Conservation (phyloP, 1,140 invertebrate species). For the Delia radicum region DNA sequence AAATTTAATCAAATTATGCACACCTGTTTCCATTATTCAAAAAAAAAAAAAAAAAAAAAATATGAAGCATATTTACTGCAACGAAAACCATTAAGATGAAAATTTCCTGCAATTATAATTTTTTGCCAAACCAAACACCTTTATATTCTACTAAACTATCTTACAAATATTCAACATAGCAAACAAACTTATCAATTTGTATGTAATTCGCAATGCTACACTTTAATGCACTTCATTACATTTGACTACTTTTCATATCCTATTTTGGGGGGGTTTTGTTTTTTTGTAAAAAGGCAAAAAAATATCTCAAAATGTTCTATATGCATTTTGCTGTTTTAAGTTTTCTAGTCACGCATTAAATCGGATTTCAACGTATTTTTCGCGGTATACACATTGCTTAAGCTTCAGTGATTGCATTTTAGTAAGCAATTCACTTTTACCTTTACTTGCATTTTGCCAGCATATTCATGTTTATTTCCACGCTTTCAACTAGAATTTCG, state of each 20-base stretch:
- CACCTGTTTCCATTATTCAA: neutral
- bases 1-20: neutral
- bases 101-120: neutral
- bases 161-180: neutral
- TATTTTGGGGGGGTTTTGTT: neutral
- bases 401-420: neutral
- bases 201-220: neutral
- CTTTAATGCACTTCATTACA: slow-evolving; percentile 18
- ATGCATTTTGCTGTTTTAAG: slow-evolving; percentile 8
- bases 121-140: too few relatives aligned
- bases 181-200: neutral
- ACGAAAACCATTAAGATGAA: neutral
- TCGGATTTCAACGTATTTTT: slow-evolving; percentile 19
- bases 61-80: neutral
- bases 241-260: neutral
- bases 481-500: neutral
- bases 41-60: too few relatives aligned
- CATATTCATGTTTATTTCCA: too few relatives aligned
- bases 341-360: slow-evolving; percentile 20
- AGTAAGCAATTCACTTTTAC: neutral
- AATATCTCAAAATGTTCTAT: neutral
- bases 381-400: neutral
- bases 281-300: neutral
- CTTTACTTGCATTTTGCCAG: neutral
- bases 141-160: too few relatives aligned